Evolutionary conservation across 2,113 vertebrate species (phyloP).

Genomic region (Pristiophorus japonicus): DNA sequence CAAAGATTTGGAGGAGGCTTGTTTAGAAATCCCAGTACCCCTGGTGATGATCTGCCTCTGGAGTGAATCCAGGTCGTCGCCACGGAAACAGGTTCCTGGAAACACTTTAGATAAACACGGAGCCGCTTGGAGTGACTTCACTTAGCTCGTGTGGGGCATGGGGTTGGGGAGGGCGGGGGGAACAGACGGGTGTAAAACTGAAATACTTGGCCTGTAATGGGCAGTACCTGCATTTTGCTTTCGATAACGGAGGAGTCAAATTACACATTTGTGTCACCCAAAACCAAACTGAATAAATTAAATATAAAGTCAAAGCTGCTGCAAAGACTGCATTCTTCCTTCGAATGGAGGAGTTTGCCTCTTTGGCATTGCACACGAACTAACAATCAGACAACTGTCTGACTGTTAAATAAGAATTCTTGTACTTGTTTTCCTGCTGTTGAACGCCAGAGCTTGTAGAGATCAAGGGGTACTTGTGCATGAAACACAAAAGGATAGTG

Average conservation of each 20-base stretch:
- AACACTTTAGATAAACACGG: neutral
- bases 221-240: neutral
- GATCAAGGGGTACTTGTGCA: conserved; percentile 35
- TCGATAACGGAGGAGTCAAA: neutral
- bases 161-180: neutral
- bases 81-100: conserved; percentile 10
- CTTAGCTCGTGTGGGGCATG: neutral
- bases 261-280: neutral
- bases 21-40: neutral
- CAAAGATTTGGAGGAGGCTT: neutral
- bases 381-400: conserved; percentile 2
- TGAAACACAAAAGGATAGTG: no score
- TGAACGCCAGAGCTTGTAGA: conserved; percentile 15
- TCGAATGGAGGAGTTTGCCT: neutral
- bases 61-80: conserved; percentile 15
- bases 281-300: neutral
- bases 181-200: neutral
- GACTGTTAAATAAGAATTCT: neutral
- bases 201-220: neutral
- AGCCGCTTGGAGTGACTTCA: neutral
- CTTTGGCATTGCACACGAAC: neutral
- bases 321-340: neutral
- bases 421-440: neutral
- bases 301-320: neutral
- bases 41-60: neutral